Evolutionary conservation across 2,888 invertebrate genomes (phyloP), one percentile per base, ranked within the genome.

Genomic region (Drosophila anomelani): DNA sequence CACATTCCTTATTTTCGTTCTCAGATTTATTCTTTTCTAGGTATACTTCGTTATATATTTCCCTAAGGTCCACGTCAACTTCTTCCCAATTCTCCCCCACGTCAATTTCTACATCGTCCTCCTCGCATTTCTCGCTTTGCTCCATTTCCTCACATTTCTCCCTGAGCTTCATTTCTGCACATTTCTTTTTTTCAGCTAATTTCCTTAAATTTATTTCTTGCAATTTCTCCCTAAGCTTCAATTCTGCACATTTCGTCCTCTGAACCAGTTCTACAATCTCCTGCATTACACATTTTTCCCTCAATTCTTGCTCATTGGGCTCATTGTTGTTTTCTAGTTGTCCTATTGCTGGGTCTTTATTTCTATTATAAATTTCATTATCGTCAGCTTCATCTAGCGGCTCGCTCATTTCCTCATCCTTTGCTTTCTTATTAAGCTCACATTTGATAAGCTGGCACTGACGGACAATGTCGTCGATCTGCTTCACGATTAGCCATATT

Each of bases 381-480:
- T 13, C 13, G 7, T 15, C 12, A 15, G 23, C 7, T 15, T 15
- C 23, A 1, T 13, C 15, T 6, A 1, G 15, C 4, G 44, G 13
- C 23, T 26, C 15, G 4, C 23, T 46, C 23, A 26, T 3, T 12
- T 34, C 26, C 4, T 34, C 34, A 26, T 41, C 17, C 12, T 43
- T 23, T 15, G 29, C 13, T 32, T 39, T 63, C 5, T 12, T 20
- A 9, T 49, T 17, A 20, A 43, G n/a, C 10, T 32, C 10, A 10
- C 9, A 6, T 43, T 55, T 55, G 1, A 60, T 7, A 12, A 2
- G n/a, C 15, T 66, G 39, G 4, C 80, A 77, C 6, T 64, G 62
- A 10, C 29, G 34, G n/a, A 79, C 66, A 17, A 77, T 61, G n/a
- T 20, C 53, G 20, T 77, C 63, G n/a, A 77, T 61, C 9, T 77